A percentile compares a stretch with the other conserved stretches of the same genome.
Evolutionary conservation across 1,140 invertebrate genomes (phyloP).

Genomic region (Gonatopus flavifemur): DNA sequence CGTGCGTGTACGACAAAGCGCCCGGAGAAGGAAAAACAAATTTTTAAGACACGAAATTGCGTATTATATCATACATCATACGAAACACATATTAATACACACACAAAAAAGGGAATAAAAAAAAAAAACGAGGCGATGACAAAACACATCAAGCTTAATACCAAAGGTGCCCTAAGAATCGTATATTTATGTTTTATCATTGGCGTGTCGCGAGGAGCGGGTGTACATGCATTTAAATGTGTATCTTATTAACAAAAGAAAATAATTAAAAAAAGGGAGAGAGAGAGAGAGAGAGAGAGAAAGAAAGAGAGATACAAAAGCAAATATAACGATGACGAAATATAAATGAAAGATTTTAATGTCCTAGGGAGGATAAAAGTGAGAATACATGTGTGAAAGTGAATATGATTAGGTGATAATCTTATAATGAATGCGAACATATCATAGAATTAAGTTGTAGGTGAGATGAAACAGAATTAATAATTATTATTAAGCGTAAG

Average conservation of each 20-base stretch:
- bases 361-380: neutral
- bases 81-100: no score
- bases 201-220: conserved; percentile 38
- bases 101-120: no score
- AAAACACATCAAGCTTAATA: conserved; percentile 57
- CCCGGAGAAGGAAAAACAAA: no score
- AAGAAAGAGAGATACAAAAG: conserved; percentile 1
- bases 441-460: conserved; percentile 51
- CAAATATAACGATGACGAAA: neutral
- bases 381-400: neutral
- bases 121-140: conserved; percentile 27
- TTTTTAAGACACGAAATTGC: conserved; percentile 23
- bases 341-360: conserved; percentile 14
- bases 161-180: conserved; percentile 60
- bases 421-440: conserved; percentile 53
- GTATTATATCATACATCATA: conserved; percentile 22
- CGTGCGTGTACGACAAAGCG: no score
- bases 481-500: conserved; percentile 7
- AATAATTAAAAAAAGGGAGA: conserved; percentile 7
- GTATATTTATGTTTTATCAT: conserved; percentile 59
- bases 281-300: conserved; percentile 1
- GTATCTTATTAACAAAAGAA: conserved; percentile 45
- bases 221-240: conserved; percentile 34
- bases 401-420: conserved; percentile 25
- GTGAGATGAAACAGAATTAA: neutral